Conservation (phyloP, 2,113 vertebrate species). For the Loxodonta africana region DNA sequence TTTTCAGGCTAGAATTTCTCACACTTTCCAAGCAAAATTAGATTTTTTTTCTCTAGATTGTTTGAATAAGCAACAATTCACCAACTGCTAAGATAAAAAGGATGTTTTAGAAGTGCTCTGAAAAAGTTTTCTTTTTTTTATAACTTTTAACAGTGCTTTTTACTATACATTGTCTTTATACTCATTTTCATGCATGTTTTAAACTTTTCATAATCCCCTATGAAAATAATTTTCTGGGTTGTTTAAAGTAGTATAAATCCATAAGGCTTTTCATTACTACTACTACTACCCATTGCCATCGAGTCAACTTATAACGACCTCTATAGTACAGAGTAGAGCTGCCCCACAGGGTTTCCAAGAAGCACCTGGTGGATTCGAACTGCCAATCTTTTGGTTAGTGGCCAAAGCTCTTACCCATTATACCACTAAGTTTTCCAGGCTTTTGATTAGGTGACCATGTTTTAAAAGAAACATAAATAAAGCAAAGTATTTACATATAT, state of each 20-base stretch:
- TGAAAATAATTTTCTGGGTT: neutral
- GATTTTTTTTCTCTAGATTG: conserved; percentile 47
- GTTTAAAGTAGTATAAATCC: neutral
- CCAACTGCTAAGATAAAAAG: conserved; percentile 66
- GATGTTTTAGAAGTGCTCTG: neutral
- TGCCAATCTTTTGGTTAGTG: too few relatives aligned
- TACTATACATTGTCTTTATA: conserved; percentile 2
- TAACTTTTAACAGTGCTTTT: conserved; percentile 21
- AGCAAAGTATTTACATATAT: neutral
- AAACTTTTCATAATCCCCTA: neutral
- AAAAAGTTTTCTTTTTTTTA: conserved; percentile 35
- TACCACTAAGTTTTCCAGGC: neutral
- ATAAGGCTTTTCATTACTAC: neutral
- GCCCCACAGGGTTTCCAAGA: too few relatives aligned
- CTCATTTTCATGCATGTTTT: neutral
- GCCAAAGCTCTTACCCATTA: too few relatives aligned
- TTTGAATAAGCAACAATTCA: conserved; percentile 77
- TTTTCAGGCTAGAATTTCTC: conserved; percentile 73
- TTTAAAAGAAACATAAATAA: neutral
- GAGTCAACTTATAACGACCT: too few relatives aligned
- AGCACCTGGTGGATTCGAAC: too few relatives aligned
- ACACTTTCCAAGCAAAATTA: conserved; percentile 72
- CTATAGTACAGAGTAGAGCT: too few relatives aligned
- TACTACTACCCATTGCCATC: too few relatives aligned
- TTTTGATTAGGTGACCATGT: neutral